Evolutionary conservation across 1,140 invertebrate species (phyloP).

Genomic region (Triops cancriformis): DNA sequence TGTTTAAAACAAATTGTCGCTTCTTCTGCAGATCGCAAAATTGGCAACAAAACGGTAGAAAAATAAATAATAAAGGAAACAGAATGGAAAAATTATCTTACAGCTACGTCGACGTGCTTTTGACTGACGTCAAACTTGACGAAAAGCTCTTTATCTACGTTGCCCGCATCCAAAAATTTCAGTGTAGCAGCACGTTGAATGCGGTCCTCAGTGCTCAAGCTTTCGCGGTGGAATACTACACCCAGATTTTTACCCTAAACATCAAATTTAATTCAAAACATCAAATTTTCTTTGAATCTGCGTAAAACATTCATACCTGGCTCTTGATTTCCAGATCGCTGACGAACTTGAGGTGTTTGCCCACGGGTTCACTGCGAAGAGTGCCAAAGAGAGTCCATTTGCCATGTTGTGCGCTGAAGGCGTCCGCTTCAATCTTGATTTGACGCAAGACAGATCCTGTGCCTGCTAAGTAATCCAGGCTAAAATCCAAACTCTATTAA

Average conservation of each 20-base stretch:
- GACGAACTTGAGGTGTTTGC: background rate
- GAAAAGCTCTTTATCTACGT: slow-evolving; percentile 40
- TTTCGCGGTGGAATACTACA: background rate
- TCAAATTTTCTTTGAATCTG: background rate
- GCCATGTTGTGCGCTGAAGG: slow-evolving; percentile 8
- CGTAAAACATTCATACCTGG: background rate
- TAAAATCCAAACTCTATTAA: background rate
- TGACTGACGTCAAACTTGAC: slow-evolving; percentile 43
- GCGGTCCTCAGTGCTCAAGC: background rate
- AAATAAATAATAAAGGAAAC: background rate
- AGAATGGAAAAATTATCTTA: background rate
- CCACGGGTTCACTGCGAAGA: background rate
- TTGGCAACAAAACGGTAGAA: background rate
- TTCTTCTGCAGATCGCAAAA: too few relatives aligned
- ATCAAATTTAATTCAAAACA: background rate
- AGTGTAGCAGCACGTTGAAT: background rate
- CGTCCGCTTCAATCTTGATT: slow-evolving; percentile 5
- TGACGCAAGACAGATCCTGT: background rate
- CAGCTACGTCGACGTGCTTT: slow-evolving; percentile 39
- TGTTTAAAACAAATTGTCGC: too few relatives aligned
- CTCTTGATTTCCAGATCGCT: background rate
- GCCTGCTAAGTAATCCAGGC: background rate
- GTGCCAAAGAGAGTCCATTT: background rate
- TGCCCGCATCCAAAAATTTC: slow-evolving; percentile 35
- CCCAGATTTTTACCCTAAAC: slow-evolving; percentile 15